Conservation (phyloP, 2,113 vertebrate genomes). For the Corythornis madagascariensis region DNA sequence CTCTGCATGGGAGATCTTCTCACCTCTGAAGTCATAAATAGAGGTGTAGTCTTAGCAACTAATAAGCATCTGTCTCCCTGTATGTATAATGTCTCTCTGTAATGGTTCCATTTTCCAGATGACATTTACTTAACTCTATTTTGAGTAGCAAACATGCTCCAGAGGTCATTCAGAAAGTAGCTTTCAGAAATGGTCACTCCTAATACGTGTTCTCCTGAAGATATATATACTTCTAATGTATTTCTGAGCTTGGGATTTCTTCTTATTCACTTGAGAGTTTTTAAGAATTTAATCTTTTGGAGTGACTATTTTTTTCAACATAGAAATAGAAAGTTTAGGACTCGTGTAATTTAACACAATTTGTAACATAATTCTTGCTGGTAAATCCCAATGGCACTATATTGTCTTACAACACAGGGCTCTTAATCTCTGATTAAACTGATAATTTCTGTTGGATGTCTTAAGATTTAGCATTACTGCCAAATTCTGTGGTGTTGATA, state of each 20-base stretch:
- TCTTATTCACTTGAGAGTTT: background rate
- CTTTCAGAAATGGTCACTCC: background rate
- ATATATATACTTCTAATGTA: background rate
- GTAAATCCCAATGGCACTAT: background rate
- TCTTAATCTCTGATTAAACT: conserved; percentile 29
- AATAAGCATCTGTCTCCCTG: background rate
- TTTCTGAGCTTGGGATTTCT: background rate
- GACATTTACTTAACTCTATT: background rate
- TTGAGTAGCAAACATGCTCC: background rate
- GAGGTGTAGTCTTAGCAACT: background rate
- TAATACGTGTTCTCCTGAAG: background rate
- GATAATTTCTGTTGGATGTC: conserved; percentile 19
- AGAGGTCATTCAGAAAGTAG: background rate
- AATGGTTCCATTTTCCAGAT: conserved; percentile 16
- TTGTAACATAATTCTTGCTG: background rate
- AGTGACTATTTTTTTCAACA: background rate
- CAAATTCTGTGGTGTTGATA: background rate
- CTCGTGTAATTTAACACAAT: background rate
- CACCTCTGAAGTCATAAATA: conserved; percentile 2
- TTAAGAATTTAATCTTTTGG: background rate
- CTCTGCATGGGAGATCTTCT: background rate
- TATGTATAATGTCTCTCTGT: background rate
- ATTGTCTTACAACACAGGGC: background rate
- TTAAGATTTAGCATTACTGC: background rate
- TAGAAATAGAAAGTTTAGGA: background rate